These are phyloP conservation scores for Petromus typicus DNA, from an alignment of 2,113 vertebrate genomes.

Conservation along the genomic window DNA sequence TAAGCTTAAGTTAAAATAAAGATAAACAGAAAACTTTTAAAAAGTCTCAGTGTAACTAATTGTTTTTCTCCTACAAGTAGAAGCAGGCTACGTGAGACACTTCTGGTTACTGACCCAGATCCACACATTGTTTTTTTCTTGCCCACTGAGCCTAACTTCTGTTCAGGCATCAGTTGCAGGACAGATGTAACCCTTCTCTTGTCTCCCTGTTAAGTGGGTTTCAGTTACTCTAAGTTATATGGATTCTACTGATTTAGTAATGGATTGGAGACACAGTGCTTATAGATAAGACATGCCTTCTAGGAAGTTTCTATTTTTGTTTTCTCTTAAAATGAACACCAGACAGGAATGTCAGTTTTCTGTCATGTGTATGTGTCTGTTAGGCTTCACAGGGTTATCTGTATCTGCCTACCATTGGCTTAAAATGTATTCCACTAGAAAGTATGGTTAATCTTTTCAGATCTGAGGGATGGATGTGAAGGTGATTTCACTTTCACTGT, in stretches of 20 bases:
- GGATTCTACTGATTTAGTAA: background rate
- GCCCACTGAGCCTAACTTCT: background rate
- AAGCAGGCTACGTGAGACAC: background rate
- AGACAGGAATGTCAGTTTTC: background rate
- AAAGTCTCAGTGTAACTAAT: background rate
- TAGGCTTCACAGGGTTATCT: background rate
- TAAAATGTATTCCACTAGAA: background rate
- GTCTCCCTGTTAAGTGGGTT: background rate
- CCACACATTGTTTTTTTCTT: background rate
- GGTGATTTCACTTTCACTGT: conserved; percentile 11
- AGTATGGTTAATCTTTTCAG: background rate
- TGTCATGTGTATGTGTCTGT: background rate
- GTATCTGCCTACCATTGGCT: background rate
- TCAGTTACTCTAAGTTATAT: background rate
- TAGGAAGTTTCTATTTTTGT: background rate
- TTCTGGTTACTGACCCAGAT: background rate
- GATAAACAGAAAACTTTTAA: background rate
- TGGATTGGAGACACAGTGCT: background rate
- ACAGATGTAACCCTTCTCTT: background rate
- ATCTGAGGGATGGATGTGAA: background rate
- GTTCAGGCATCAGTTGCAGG: background rate
- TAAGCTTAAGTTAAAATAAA: conserved; percentile 50
- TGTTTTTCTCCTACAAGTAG: conserved; percentile 6
- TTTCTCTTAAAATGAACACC: conserved; percentile 24
- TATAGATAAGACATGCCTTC: background rate